Evolutionary conservation across 1,140 invertebrate species (phyloP).

Genomic region (Druon quercuslanigerum): DNA sequence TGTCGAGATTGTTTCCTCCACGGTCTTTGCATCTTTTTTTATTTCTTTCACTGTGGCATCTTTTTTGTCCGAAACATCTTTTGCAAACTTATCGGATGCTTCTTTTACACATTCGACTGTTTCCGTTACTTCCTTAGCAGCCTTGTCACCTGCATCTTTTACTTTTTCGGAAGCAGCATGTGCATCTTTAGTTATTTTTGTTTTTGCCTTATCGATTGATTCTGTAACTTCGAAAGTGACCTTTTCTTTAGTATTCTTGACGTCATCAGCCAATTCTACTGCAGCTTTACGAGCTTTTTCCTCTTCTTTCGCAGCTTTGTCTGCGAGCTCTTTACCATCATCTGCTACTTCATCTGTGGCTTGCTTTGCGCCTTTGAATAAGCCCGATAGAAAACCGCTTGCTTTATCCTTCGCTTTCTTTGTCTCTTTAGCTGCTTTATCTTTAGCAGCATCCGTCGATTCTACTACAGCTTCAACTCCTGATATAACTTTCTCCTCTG

Average conservation of each 20-base stretch:
- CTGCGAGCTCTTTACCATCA: constrained; percentile 35
- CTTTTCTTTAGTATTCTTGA: constrained; percentile 16
- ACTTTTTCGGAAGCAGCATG: not conserved
- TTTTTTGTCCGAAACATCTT: not conserved
- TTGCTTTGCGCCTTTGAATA: constrained; percentile 53
- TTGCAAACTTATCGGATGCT: not conserved
- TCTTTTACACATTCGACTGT: constrained; percentile 35
- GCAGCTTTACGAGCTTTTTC: constrained; percentile 33
- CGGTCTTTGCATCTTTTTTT: constrained; percentile 17
- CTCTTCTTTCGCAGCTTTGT: constrained; percentile 43
- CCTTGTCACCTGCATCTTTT: not conserved
- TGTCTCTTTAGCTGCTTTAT: not conserved
- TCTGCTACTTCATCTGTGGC: constrained; percentile 36
- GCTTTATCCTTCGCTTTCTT: constrained; percentile 57
- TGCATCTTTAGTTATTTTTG: not conserved
- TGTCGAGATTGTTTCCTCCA: constrained; percentile 35
- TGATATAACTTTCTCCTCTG: not conserved
- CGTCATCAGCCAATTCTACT: not conserved
- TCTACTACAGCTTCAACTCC: not conserved
- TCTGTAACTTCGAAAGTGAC: not conserved
- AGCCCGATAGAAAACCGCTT: constrained; percentile 47
- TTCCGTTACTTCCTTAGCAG: constrained; percentile 5
- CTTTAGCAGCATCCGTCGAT: not conserved
- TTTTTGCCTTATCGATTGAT: constrained; percentile 30
- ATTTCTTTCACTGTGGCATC: constrained; percentile 39